phyloP scores from a whole-genome alignment of 2,888 invertebrate genomes.

The Platerodrilus igneus region DNA sequence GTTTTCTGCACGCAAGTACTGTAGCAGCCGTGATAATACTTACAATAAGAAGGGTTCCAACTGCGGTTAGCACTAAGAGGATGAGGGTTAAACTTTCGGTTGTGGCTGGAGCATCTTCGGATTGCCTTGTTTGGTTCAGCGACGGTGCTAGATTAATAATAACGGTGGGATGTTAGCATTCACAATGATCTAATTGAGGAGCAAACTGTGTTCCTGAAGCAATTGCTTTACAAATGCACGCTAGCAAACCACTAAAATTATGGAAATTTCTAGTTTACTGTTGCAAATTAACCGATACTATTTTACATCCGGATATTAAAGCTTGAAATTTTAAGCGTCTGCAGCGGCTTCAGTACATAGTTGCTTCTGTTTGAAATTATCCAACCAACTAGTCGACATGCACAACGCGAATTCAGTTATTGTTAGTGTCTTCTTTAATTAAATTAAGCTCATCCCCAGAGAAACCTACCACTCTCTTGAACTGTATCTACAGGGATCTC shows the following conservation, averaged over 20 bases:
- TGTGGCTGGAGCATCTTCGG: slow-evolving; percentile 27
- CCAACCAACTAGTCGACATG: slow-evolving; percentile 36
- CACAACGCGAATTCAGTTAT: slow-evolving; percentile 40
- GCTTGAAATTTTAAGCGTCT: slow-evolving; percentile 11
- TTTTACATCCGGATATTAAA: slow-evolving; percentile 8
- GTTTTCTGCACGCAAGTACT: slow-evolving; percentile 42
- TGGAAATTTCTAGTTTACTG: slow-evolving; percentile 4
- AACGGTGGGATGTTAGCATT: too few species aligned
- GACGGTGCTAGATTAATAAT: slow-evolving; percentile 13
- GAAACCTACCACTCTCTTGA: slow-evolving; percentile 34
- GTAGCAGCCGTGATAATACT: slow-evolving; percentile 42
- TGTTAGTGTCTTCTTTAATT: slow-evolving; percentile 44
- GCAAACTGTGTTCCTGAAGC: too few species aligned
- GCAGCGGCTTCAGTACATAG: slow-evolving; percentile 10
- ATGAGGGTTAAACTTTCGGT: slow-evolving; percentile 42
- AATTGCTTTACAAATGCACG: too few species aligned
- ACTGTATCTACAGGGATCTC: slow-evolving; percentile 32
- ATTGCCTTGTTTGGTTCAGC: slow-evolving; percentile 16
- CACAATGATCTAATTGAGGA: too few species aligned
- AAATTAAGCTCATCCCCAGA: slow-evolving; percentile 39
- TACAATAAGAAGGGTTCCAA: slow-evolving; percentile 42
- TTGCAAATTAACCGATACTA: slow-evolving; percentile 10
- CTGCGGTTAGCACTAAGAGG: slow-evolving; percentile 41
- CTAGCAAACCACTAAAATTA: too few species aligned
- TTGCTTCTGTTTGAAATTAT: slow-evolving; percentile 32